Conservation (phyloP, 2,888 invertebrate species). For the Petrophora chlorosata region DNA sequence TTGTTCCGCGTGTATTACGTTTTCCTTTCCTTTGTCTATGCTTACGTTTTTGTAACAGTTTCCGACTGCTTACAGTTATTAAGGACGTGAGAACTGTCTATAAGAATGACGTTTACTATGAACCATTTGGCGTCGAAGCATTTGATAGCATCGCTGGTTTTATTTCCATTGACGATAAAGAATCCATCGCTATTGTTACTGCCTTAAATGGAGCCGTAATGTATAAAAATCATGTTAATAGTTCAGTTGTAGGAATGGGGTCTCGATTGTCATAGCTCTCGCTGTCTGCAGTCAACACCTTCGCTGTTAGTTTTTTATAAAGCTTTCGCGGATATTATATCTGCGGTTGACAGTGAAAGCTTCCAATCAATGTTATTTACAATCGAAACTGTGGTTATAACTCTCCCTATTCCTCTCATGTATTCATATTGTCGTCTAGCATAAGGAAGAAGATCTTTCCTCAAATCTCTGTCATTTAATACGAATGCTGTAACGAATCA, state of each 20-base stretch:
- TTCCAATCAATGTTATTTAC: slow-evolving; percentile 38
- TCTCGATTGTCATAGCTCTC: slow-evolving; percentile 36
- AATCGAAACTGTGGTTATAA: slow-evolving; percentile 35
- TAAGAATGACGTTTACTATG: slow-evolving; percentile 50
- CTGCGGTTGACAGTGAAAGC: slow-evolving; percentile 58
- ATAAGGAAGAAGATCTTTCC: slow-evolving; percentile 34
- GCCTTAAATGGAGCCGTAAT: slow-evolving; percentile 11
- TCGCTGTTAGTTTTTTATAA: slow-evolving; percentile 47
- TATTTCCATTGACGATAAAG: slow-evolving; percentile 51
- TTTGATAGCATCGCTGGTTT: slow-evolving; percentile 51
- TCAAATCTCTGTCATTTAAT: slow-evolving; percentile 27
- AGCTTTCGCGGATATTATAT: slow-evolving; percentile 48
- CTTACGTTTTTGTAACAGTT: slow-evolving; percentile 77
- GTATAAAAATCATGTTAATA: slow-evolving; percentile 12
- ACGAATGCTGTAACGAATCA: slow-evolving; percentile 55
- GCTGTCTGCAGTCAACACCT: slow-evolving; percentile 38
- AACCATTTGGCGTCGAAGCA: slow-evolving; percentile 60
- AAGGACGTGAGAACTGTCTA: slow-evolving; percentile 75
- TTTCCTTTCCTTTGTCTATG: slow-evolving; percentile 76
- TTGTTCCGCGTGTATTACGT: slow-evolving; percentile 66
- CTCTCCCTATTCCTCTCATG: slow-evolving; percentile 4
- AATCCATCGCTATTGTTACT: slow-evolving; percentile 28
- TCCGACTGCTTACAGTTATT: slow-evolving; percentile 75
- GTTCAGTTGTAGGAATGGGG: background rate
- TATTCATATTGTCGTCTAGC: slow-evolving; percentile 10